These are phyloP conservation scores for Lagocephalus sceleratus DNA, from an alignment of 2,797 vertebrate species.

Conservation along the genomic window DNA sequence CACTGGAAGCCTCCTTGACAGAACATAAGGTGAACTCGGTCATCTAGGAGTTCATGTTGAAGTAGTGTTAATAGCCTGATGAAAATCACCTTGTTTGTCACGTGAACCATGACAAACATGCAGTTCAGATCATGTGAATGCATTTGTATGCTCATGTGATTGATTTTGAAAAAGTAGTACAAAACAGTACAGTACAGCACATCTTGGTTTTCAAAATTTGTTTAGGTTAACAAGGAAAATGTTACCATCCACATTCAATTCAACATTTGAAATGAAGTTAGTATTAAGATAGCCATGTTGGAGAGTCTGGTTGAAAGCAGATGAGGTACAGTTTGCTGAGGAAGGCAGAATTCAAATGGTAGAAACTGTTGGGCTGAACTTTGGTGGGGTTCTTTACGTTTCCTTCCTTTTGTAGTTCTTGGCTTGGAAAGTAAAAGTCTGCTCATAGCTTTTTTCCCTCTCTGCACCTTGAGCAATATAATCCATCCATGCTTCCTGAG, in stretches of 20 bases:
- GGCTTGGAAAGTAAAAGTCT: slow-evolving; percentile 25
- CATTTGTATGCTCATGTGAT: background rate
- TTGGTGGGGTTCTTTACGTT: slow-evolving; percentile 35
- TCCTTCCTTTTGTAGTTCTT: slow-evolving; percentile 40
- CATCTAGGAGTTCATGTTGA: slow-evolving; percentile 51
- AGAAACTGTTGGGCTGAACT: slow-evolving; percentile 5
- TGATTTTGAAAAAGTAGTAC: background rate
- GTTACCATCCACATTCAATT: too few relatives aligned
- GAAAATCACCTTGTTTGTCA: slow-evolving; percentile 29
- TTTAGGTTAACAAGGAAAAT: too few relatives aligned
- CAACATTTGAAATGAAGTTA: too few relatives aligned
- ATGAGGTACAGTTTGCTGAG: background rate
- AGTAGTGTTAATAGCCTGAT: slow-evolving; percentile 30
- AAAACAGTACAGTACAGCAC: too few relatives aligned
- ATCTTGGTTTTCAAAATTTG: too few relatives aligned
- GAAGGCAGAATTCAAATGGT: background rate
- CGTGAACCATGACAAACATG: slow-evolving; percentile 37
- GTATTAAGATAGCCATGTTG: too few relatives aligned
- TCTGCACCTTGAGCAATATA: background rate
- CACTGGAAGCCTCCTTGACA: slow-evolving; percentile 28
- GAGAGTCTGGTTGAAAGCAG: too few relatives aligned
- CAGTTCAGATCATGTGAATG: slow-evolving; percentile 17
- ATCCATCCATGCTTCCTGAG: background rate
- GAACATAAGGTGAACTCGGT: slow-evolving; percentile 47
- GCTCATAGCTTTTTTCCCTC: background rate